These are phyloP conservation scores for Cordylochernes scorpioides DNA, from an alignment of 2,888 invertebrate species.

Conservation along the genomic window DNA sequence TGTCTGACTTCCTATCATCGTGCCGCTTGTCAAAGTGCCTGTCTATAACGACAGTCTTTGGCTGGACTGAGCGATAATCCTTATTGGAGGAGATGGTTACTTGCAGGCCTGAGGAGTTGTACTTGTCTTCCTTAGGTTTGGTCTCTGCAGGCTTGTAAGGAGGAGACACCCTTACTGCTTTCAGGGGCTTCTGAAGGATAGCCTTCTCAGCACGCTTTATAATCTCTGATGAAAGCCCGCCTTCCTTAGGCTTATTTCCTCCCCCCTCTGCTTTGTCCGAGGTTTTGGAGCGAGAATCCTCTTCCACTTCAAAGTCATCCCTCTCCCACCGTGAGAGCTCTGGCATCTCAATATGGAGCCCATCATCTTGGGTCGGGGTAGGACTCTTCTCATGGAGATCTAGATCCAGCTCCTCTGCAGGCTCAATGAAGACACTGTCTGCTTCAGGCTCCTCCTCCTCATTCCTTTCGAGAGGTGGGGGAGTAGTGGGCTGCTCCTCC, in stretches of 20 bases:
- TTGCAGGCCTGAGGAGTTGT: slow-evolving; percentile 4
- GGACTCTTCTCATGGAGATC: no score
- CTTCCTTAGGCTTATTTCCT: slow-evolving; percentile 25
- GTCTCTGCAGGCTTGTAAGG: not conserved
- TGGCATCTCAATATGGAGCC: slow-evolving; percentile 26
- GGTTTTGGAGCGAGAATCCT: no score
- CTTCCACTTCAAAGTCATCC: slow-evolving; percentile 27
- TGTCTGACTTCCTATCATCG: no score
- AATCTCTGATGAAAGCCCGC: slow-evolving; percentile 51
- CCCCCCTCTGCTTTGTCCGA: slow-evolving; percentile 3
- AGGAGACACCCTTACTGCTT: slow-evolving; percentile 28
- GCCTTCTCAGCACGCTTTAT: slow-evolving; percentile 71
- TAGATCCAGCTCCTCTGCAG: no score
- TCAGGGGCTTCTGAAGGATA: slow-evolving; percentile 62
- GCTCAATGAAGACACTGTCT: no score
- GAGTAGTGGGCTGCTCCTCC: no score
- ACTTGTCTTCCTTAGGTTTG: slow-evolving; percentile 5
- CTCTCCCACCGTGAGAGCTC: slow-evolving; percentile 72
- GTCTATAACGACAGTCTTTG: no score
- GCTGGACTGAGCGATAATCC: slow-evolving; percentile 9
- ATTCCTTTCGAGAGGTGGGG: no score
- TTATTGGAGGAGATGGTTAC: slow-evolving; percentile 7
- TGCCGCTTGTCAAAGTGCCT: no score
- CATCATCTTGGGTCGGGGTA: no score
- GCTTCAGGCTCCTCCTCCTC: no score